Evolutionary conservation across 2,888 invertebrate genomes (phyloP).

Genomic region (Siphonodentalium dalli): DNA sequence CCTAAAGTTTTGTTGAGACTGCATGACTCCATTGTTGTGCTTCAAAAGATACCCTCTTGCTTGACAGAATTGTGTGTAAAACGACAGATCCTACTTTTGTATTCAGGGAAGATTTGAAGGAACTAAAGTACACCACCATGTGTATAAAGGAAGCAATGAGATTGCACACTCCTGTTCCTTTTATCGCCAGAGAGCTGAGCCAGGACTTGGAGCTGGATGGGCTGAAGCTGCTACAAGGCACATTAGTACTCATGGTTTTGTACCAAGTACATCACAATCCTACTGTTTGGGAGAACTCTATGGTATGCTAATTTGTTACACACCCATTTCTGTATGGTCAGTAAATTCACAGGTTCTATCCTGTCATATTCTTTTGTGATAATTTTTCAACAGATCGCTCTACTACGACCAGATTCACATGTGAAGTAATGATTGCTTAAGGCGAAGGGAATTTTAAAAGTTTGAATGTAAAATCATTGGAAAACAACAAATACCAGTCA

Average conservation of each 20-base stretch:
- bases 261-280: slow-evolving; percentile 51
- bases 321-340: no score
- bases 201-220: slow-evolving; percentile 44
- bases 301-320: slow-evolving; percentile 16
- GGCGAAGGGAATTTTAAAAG: no score
- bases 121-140: slow-evolving; percentile 48
- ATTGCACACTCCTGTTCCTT: slow-evolving; percentile 46
- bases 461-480: no score
- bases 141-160: slow-evolving; percentile 55
- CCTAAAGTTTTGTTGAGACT: no score
- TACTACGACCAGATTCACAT: no score
- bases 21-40: no score
- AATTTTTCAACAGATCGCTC: no score
- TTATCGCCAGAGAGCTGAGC: slow-evolving; percentile 44
- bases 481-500: no score
- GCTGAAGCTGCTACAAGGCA: slow-evolving; percentile 36
- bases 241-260: slow-evolving; percentile 37
- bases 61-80: not conserved
- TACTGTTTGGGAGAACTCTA: slow-evolving; percentile 42
- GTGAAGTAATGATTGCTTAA: no score
- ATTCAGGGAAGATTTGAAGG: slow-evolving; percentile 49
- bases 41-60: no score
- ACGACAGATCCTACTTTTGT: not conserved
- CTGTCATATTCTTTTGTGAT: no score
- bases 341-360: no score